Evolutionary conservation across 2,113 vertebrate genomes (phyloP).

Genomic region (Paradisaea rubra): DNA sequence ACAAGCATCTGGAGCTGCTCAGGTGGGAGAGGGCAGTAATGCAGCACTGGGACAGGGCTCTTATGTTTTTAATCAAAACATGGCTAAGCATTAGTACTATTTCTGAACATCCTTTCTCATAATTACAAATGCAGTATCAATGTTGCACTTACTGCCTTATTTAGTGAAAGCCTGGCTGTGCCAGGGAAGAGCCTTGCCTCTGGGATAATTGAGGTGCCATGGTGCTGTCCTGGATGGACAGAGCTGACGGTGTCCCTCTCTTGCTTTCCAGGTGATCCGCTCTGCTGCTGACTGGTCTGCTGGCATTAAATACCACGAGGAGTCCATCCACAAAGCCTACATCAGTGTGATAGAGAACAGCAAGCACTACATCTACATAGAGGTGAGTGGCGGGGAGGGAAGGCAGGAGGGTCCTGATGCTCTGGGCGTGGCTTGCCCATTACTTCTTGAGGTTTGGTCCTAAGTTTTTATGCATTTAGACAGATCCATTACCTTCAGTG

Average conservation of each 20-base stretch:
- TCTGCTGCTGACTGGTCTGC: constrained; percentile 94
- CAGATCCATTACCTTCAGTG: not conserved
- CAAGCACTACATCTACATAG: constrained; percentile 92
- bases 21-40: not conserved
- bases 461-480: not conserved
- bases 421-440: not conserved
- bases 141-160: accelerated
- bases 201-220: not conserved
- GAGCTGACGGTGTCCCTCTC: not conserved
- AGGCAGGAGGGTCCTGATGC: not conserved
- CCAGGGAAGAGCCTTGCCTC: not conserved
- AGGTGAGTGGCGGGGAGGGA: constrained; percentile 67
- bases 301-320: constrained; percentile 93
- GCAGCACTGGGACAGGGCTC: not conserved
- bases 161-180: not conserved
- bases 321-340: constrained; percentile 93
- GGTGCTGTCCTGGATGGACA: not conserved
- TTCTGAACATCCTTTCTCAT: not conserved
- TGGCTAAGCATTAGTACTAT: not conserved
- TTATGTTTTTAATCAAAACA: not conserved
- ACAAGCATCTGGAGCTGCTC: not conserved
- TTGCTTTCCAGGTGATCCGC: constrained; percentile 79
- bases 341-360: constrained; percentile 81
- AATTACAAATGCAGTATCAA: not conserved
- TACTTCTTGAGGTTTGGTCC: not conserved